A percentile compares a stretch with the other conserved stretches of the same genome.
phyloP scores from a whole-genome alignment of 2,797 vertebrate genomes.

The Scarus forsteni region DNA sequence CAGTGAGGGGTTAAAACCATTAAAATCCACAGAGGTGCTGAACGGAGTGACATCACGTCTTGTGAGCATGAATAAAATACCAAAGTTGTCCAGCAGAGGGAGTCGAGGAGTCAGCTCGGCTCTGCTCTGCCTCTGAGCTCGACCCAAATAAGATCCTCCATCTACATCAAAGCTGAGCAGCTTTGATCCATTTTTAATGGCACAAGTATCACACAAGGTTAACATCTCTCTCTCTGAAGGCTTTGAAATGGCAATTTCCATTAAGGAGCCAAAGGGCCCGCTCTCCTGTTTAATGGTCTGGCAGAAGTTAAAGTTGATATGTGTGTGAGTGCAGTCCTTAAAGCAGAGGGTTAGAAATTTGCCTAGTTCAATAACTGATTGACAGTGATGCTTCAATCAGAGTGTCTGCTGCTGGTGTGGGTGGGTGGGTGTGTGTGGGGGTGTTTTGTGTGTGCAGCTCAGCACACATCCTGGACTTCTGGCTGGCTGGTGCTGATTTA shows the following conservation, averaged over 20 bases:
- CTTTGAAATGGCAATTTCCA: constrained; percentile 83
- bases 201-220: constrained; percentile 80
- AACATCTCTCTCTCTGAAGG: constrained; percentile 81
- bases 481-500: constrained; percentile 30
- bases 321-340: constrained; percentile 30
- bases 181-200: constrained; percentile 87
- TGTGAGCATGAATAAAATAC: constrained; percentile 2
- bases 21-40: constrained; percentile 3
- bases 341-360: constrained; percentile 50
- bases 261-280: constrained; percentile 74
- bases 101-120: constrained; percentile 32
- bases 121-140: constrained; percentile 27
- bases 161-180: constrained; percentile 81
- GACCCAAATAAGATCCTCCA: constrained; percentile 79
- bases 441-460: constrained; percentile 17
- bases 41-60: background rate
- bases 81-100: constrained; percentile 68
- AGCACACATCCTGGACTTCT: constrained; percentile 42
- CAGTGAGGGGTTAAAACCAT: constrained; percentile 37
- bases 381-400: constrained; percentile 67
- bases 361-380: constrained; percentile 64
- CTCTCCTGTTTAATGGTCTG: constrained; percentile 72
- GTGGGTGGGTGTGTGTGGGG: constrained; percentile 11
- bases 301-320: constrained; percentile 42
- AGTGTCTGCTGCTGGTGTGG: constrained; percentile 7